A percentile compares a stretch with the other conserved stretches of the same genome.
Conservation (phyloP, 2,113 vertebrate genomes). For the Esox niger region DNA sequence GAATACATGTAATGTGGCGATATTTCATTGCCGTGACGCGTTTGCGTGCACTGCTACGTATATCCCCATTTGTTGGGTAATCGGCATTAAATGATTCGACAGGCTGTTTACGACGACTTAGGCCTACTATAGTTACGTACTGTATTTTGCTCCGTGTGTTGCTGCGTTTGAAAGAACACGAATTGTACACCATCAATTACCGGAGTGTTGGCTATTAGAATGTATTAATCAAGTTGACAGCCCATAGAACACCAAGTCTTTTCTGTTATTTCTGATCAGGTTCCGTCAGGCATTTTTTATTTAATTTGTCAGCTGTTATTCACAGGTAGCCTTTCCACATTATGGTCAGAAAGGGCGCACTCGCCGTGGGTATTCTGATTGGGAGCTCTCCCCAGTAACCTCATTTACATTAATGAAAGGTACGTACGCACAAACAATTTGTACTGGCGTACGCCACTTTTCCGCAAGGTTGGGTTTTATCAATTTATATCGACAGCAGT, state of each 20-base stretch:
- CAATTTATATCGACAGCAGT: too few relatives aligned
- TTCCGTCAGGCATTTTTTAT: too few relatives aligned
- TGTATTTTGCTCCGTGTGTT: background rate
- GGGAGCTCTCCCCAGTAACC: background rate
- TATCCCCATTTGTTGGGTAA: background rate
- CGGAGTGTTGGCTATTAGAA: too few relatives aligned
- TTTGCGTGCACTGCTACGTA: background rate
- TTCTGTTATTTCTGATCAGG: too few relatives aligned
- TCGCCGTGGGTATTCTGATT: too few relatives aligned
- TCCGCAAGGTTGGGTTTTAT: too few relatives aligned
- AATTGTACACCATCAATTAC: too few relatives aligned
- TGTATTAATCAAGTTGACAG: too few relatives aligned
- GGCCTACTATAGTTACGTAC: conserved; percentile 32
- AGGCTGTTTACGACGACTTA: conserved; percentile 37
- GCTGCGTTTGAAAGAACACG: background rate
- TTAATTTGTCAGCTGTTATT: background rate
- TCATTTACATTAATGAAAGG: too few relatives aligned
- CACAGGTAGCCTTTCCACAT: background rate
- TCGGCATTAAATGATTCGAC: background rate
- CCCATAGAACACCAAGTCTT: too few relatives aligned
- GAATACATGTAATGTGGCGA: background rate
- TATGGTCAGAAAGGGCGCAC: background rate
- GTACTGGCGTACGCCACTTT: too few relatives aligned
- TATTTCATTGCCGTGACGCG: background rate
- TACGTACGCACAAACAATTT: too few relatives aligned